Conservation (phyloP, 2,888 invertebrate species). For the Theodoxus fluviatilis region DNA sequence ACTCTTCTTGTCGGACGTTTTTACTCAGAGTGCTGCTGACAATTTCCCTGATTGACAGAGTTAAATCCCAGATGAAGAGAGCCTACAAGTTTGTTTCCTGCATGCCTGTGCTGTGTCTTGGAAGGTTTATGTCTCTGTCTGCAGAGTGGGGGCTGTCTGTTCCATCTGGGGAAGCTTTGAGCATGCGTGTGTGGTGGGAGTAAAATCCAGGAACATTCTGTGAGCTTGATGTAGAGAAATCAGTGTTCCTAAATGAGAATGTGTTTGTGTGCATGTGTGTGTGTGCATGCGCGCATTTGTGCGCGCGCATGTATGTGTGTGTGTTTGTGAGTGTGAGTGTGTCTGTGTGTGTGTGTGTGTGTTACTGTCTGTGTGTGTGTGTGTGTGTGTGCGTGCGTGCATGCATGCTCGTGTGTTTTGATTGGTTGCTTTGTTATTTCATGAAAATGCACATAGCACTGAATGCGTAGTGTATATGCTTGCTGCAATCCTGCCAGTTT, state of each 20-base stretch:
- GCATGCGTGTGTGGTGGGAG: constrained; percentile 15
- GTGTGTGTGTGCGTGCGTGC: constrained; percentile 17
- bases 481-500: neutral
- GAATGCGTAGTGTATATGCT: too few species aligned
- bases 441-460: neutral
- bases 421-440: neutral
- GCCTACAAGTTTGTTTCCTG: too few species aligned
- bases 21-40: too few species aligned
- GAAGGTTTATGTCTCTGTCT: too few species aligned
- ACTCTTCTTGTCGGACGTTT: too few species aligned
- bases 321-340: neutral
- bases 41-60: too few species aligned
- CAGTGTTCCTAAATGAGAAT: too few species aligned
- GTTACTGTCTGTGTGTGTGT: neutral
- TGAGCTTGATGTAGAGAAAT: too few species aligned
- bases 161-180: neutral
- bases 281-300: neutral
- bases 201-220: too few species aligned
- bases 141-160: too few species aligned
- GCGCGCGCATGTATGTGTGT: neutral
- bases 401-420: neutral
- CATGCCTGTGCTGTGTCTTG: too few species aligned
- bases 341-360: neutral
- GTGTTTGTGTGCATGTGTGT: constrained; percentile 7
- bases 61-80: too few species aligned